These are phyloP conservation scores for Lophius americanus DNA, from an alignment of 2,797 vertebrate genomes.

Conservation along the genomic window DNA sequence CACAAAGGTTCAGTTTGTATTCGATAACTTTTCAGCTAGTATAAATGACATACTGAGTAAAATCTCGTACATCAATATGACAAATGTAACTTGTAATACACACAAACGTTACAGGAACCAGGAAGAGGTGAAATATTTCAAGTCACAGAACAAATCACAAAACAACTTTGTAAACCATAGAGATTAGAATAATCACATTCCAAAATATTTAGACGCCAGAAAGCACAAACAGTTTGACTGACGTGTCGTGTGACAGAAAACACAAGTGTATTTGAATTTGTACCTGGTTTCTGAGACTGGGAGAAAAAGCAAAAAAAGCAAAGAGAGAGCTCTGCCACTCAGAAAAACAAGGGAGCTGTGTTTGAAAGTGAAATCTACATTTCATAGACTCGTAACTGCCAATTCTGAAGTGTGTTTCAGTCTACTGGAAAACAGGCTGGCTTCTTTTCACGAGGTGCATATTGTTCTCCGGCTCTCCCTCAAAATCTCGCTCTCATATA, in stretches of 20 bases:
- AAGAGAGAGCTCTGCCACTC: slow-evolving; percentile 15
- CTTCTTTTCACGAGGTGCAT: background rate
- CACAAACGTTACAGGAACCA: too few species aligned
- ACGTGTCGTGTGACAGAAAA: slow-evolving; percentile 30
- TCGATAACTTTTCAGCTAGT: too few species aligned
- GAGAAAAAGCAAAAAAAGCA: slow-evolving; percentile 5
- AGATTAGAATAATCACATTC: too few species aligned
- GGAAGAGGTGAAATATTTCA: too few species aligned
- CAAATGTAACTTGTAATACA: too few species aligned
- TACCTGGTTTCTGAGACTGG: slow-evolving; percentile 19
- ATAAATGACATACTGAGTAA: too few species aligned
- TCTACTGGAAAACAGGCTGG: too few species aligned
- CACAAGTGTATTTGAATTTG: slow-evolving; percentile 4
- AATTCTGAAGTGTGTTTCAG: background rate
- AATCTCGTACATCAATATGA: too few species aligned
- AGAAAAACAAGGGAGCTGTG: slow-evolving; percentile 39
- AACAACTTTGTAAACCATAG: too few species aligned
- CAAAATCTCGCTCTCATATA: slow-evolving; percentile 30
- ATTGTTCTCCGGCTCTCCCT: slow-evolving; percentile 38
- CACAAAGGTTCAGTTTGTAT: too few species aligned
- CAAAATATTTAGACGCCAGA: too few species aligned
- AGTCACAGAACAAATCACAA: too few species aligned
- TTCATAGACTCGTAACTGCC: slow-evolving; percentile 36
- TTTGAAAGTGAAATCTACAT: slow-evolving; percentile 51
- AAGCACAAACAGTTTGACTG: slow-evolving; percentile 3